Evolutionary conservation across 2,888 invertebrate genomes (phyloP).

Genomic region (Bugulina stolonifera): DNA sequence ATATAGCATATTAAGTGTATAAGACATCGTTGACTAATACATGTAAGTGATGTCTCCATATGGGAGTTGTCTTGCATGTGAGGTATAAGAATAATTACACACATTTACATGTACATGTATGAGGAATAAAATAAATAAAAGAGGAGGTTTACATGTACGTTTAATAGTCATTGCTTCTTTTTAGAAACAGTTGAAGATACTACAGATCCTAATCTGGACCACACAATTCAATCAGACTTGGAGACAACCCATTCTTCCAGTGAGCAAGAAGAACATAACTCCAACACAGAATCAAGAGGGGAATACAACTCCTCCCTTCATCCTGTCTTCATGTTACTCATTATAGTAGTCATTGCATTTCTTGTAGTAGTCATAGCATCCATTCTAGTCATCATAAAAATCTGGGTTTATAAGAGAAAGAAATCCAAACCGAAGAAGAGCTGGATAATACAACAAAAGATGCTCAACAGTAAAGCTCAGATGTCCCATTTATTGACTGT

Average conservation of each 20-base stretch:
- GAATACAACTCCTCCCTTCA: background rate
- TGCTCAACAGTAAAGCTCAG: conserved; percentile 5
- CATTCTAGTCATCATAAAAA: conserved; percentile 21
- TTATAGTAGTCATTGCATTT: background rate
- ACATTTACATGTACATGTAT: too few relatives aligned
- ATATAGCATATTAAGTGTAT: too few relatives aligned
- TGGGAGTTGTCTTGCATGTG: too few relatives aligned
- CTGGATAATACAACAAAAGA: conserved; percentile 14
- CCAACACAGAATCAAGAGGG: background rate
- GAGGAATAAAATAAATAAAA: too few relatives aligned
- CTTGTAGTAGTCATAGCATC: conserved; percentile 11
- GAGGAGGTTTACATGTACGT: too few relatives aligned
- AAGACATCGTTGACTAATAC: too few relatives aligned
- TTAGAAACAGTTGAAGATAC: background rate
- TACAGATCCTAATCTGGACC: background rate
- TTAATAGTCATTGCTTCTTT: too few relatives aligned
- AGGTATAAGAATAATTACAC: too few relatives aligned
- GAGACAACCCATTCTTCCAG: background rate
- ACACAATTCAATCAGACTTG: background rate
- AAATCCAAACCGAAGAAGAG: background rate
- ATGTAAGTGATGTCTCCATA: too few relatives aligned
- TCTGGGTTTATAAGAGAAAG: conserved; percentile 20
- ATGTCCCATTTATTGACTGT: conserved; percentile 15
- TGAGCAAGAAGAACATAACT: background rate
- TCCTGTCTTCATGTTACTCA: conserved; percentile 11